A percentile compares a stretch with the other conserved stretches of the same genome.
These are phyloP conservation scores for Margaritifera margaritifera DNA, from an alignment of 2,888 invertebrate species.

Conservation along the genomic window DNA sequence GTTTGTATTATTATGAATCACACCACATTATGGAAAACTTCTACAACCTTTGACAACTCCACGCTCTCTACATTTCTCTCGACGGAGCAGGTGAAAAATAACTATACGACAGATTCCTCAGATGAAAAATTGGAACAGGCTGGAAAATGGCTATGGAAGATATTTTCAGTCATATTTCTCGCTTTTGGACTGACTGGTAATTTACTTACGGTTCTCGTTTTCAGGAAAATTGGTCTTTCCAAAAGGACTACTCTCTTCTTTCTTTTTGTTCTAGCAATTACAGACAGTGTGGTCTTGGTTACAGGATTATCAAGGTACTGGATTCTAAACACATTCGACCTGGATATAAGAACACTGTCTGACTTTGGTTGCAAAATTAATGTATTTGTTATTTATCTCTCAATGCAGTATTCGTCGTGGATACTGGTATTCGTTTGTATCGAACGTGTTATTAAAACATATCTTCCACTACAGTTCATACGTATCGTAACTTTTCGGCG, in stretches of 20 bases:
- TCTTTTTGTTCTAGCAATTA: conserved; percentile 37
- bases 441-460: conserved; percentile 42
- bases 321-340: conserved; percentile 27
- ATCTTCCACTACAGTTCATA: conserved; percentile 29
- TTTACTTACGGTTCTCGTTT: conserved; percentile 32
- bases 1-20: too few species aligned
- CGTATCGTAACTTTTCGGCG: conserved; percentile 21
- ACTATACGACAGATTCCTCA: too few species aligned
- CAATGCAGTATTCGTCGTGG: conserved; percentile 52
- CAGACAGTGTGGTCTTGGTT: conserved; percentile 37
- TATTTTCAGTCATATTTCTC: conserved; percentile 38
- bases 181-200: conserved; percentile 42
- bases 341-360: conserved; percentile 30
- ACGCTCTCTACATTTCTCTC: too few species aligned
- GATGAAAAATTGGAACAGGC: not conserved
- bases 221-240: conserved; percentile 28
- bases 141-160: conserved; percentile 33
- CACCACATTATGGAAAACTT: too few species aligned
- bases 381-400: conserved; percentile 41
- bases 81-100: too few species aligned
- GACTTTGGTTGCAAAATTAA: conserved; percentile 41
- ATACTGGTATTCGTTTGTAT: conserved; percentile 42
- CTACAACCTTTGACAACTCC: too few species aligned
- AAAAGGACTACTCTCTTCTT: conserved; percentile 41
- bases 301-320: conserved; percentile 40